Evolutionary conservation across 1,140 invertebrate species (phyloP).

Genomic region (Sarcophaga peregrina): DNA sequence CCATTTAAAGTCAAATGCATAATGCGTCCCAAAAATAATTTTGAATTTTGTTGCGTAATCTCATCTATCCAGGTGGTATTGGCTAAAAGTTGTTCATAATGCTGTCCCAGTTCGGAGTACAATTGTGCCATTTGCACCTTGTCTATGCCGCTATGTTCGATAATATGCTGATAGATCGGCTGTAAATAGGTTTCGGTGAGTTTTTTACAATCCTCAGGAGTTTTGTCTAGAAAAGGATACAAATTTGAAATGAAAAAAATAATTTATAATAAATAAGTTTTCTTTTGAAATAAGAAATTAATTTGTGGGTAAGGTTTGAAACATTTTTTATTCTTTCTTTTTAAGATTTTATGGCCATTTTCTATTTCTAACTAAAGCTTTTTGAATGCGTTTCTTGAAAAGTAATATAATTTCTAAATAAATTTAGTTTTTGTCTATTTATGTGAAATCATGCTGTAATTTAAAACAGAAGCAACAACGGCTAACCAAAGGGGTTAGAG

Average conservation of each 20-base stretch:
- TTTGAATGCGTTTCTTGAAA: too few relatives aligned
- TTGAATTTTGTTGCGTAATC: conserved; percentile 57
- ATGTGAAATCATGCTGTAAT: too few relatives aligned
- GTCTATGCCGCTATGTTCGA: conserved; percentile 52
- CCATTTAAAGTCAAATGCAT: conserved; percentile 59
- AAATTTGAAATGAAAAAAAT: neutral
- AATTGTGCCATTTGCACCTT: conserved; percentile 54
- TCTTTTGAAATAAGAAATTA: too few relatives aligned
- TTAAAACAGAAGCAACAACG: too few relatives aligned
- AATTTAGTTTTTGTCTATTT: too few relatives aligned
- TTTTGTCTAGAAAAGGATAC: conserved; percentile 49
- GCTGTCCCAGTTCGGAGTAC: conserved; percentile 54
- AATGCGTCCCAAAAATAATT: conserved; percentile 52
- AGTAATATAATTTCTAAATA: too few relatives aligned
- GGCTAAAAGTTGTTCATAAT: conserved; percentile 52
- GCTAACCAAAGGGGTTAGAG: too few relatives aligned
- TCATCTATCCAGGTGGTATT: conserved; percentile 59
- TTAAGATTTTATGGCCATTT: too few relatives aligned
- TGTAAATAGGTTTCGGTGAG: conserved; percentile 52
- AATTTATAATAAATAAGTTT: neutral
- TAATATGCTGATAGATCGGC: conserved; percentile 57
- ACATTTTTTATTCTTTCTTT: neutral
- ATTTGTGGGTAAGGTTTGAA: too few relatives aligned
- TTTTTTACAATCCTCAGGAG: conserved; percentile 53
- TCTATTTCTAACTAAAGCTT: too few relatives aligned